Base-by-base conservation (phyloP, 2,797 vertebrate genomes). In the Psittacula derbiana region DNA sequence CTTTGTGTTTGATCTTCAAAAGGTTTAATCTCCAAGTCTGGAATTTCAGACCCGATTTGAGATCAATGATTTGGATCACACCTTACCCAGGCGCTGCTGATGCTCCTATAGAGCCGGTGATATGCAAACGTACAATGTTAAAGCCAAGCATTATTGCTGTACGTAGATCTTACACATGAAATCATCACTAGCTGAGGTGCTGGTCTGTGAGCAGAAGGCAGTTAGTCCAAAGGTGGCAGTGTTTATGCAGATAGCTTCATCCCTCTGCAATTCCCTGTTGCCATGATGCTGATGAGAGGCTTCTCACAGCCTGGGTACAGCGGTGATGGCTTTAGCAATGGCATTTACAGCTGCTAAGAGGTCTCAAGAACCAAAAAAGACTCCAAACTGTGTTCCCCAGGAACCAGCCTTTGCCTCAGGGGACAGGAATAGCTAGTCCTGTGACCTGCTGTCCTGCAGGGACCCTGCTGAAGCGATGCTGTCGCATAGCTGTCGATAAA, bases 401-500 rank as follows among this genome's bases (percentile, higher is more conserved):
- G 47, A 62, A 23, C 3, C 43, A 79, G 85, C 52, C 8, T 4
- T 27, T 50, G 73, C 80, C 79, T 47, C 2, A 57, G 62, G 92
- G 53, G 58, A 14, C 71, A 52, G 84, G 80, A 91, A 79, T 71
- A 82, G 92, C 74, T 80, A 36, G 2, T 36, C 50, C 73, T 10
- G 66, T 93, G 95, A 95, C 94, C 88, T 76, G 90, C 84, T 94
- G 94, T 96, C 94, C 96, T 96, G 94, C 58, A 87, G 89, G 81
- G 78, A 93, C 43, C 43, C 91, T 86, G 89, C 94, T 93, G 40
- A 73, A 91, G 75, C 50, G 25, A 4, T 14, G 84, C 13, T 57
- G 53, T 57, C 0, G 12, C 87, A 88, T 40, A 72, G 23, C 91
- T 78, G 79, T 83, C n/a, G 6, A 91, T 96, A 95, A 92, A 70